These are phyloP conservation scores for Hemichromis elongatus DNA, from an alignment of 2,113 vertebrate genomes.

Conservation along the genomic window DNA sequence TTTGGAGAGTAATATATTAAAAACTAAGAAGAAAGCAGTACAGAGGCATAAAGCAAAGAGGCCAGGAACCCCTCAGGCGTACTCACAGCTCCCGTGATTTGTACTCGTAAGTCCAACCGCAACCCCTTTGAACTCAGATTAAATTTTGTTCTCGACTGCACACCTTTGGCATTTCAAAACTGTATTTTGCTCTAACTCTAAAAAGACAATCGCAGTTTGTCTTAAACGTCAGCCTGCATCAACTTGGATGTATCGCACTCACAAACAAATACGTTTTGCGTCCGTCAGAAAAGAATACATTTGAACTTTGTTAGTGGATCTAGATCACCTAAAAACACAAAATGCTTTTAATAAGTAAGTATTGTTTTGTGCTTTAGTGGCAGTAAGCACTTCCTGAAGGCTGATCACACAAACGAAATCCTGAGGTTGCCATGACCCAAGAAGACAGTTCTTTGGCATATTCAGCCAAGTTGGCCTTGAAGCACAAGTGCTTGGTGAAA, in stretches of 20 bases:
- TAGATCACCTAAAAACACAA: background rate
- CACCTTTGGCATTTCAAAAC: background rate
- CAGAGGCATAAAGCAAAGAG: background rate
- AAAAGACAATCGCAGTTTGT: background rate
- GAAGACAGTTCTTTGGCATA: constrained; percentile 65
- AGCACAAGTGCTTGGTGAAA: constrained; percentile 44
- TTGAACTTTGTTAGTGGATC: background rate
- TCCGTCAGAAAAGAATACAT: background rate
- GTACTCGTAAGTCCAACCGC: background rate
- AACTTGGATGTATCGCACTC: background rate
- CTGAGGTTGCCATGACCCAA: constrained; percentile 66
- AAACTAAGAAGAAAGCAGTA: background rate
- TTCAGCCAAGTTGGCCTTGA: constrained; percentile 57
- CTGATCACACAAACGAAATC: constrained; percentile 57
- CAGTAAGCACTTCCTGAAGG: constrained; percentile 57
- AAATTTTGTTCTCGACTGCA: background rate
- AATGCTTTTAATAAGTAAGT: background rate
- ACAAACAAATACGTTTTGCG: background rate
- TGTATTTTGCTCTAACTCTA: background rate
- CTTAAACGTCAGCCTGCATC: background rate
- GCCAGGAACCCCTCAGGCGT: background rate
- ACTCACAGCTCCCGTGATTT: background rate
- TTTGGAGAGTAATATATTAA: background rate
- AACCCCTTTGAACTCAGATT: background rate
- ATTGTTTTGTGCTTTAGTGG: constrained; percentile 27